phyloP scores from a whole-genome alignment of 2,113 vertebrate species.

The Climacteris rufus region DNA sequence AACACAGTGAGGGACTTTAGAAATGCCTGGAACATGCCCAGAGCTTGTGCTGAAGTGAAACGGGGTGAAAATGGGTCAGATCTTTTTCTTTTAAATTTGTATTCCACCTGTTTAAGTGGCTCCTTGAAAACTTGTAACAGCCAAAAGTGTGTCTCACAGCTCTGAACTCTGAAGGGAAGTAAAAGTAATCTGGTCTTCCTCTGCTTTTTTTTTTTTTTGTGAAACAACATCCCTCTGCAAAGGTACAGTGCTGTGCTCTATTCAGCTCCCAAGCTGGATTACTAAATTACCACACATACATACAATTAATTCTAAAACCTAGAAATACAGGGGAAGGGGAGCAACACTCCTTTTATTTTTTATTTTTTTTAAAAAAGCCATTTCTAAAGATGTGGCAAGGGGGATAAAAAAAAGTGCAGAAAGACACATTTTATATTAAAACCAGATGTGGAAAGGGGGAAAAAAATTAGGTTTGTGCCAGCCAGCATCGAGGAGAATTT shows the following conservation, averaged over 20 bases:
- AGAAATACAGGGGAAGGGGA: neutral
- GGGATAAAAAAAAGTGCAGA: rapidly evolving
- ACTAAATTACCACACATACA: neutral
- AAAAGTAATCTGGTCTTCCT: neutral
- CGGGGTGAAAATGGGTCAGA: neutral
- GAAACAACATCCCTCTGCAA: neutral
- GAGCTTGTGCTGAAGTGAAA: neutral
- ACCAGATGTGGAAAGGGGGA: constrained; percentile 36
- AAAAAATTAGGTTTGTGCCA: constrained; percentile 25
- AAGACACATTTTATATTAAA: constrained; percentile 45
- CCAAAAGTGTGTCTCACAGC: neutral
- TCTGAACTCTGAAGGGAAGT: neutral
- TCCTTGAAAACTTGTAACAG: neutral
- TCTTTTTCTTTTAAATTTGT: neutral
- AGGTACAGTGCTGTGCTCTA: neutral
- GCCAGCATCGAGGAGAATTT: neutral
- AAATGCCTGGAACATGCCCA: neutral
- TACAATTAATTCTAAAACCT: neutral
- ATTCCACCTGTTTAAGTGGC: constrained; percentile 12
- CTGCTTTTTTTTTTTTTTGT: neutral
- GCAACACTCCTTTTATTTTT: neutral
- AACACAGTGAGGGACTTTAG: neutral
- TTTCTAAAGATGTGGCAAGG: neutral
- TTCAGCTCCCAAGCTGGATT: neutral
- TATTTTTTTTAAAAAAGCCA: neutral